Percentiles rank a stretch among this genome's conserved stretches.
Evolutionary conservation across 2,888 invertebrate genomes (phyloP).

Genomic region (Thecophora atra): DNA sequence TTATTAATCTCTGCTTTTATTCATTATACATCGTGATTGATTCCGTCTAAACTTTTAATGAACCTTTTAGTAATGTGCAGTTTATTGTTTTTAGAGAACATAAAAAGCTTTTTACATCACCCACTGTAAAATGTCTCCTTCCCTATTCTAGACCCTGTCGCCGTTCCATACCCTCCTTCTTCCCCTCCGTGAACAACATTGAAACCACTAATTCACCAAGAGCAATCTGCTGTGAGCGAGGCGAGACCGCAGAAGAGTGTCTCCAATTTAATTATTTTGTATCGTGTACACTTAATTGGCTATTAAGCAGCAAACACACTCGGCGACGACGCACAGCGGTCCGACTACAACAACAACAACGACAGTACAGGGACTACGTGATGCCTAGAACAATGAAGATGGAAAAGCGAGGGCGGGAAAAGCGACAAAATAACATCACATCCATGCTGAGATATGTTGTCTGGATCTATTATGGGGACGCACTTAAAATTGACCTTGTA

Average conservation of each 20-base stretch:
- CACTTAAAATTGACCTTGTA: constrained; percentile 1
- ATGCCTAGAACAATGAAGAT: no score
- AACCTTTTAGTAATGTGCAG: background rate
- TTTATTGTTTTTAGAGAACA: background rate
- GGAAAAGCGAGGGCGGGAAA: background rate
- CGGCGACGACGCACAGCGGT: background rate
- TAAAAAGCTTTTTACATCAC: background rate
- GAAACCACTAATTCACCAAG: constrained; percentile 1
- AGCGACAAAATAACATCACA: background rate
- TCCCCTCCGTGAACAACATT: background rate
- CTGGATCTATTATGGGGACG: constrained; percentile 40
- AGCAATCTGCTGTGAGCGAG: constrained; percentile 38
- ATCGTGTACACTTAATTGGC: constrained; percentile 66
- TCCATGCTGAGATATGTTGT: constrained; percentile 2
- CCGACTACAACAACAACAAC: background rate
- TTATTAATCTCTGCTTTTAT: no score
- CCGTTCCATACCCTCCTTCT: no score
- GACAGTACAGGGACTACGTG: background rate
- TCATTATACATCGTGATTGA: background rate
- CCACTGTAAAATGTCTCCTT: background rate
- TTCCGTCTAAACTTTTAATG: background rate
- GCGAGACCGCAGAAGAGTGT: constrained; percentile 56
- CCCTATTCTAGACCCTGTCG: background rate
- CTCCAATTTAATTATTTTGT: constrained; percentile 64
- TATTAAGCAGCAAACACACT: constrained; percentile 54